Evolutionary conservation across 1,140 invertebrate species (phyloP), one percentile per base, ranked within the genome.

Genomic region (Macrobrachium nipponense): DNA sequence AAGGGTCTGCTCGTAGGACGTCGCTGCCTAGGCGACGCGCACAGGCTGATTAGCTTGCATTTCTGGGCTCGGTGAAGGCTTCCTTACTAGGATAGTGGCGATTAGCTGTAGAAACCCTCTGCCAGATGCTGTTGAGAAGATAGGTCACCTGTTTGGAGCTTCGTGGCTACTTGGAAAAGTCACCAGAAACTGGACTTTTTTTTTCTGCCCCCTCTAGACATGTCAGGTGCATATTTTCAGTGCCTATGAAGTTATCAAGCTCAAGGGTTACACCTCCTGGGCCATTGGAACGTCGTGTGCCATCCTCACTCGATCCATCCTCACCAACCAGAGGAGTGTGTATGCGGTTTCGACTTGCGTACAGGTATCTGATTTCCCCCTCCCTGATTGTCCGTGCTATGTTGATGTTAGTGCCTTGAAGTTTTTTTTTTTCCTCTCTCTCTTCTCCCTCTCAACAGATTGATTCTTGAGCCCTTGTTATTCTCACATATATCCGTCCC

Each of bases 261-360:
- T 91, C 87, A 92, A 92, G 89, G 91, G 91, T 72, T 92, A 92
- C 87, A 92, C 91, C 15, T 91, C 90, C 6, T 92, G 91, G 91
- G 91, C 91, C 64, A 92, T 92, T 84, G 91, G 90, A 62, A 79
- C 89, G 8, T 89, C 85, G 43, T 86, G 83, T 76, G 82, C 84
- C 27, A 66, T 78, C 27, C 82, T 89, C 58, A 62, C 68, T 77
- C 68, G 80, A 58, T 82, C 66, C 70, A 60, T 89, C 60, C 78
- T 89, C 14, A 82, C 76, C n/a, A 89, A 89, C 72, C 77, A 68
- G 58, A 70, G 88, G 27, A 85, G 62, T 75, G 75, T 89, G 61
- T 89, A 44, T 75, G 85, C 86, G 62, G 70, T 89, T 8, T 80
- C 88, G 0, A 78, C 78, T 5, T 20, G 17, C 64, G 86, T 89